Evolutionary conservation across 1,140 invertebrate species (phyloP), one percentile per base, ranked within the genome.

Genomic region (Lerema accius): DNA sequence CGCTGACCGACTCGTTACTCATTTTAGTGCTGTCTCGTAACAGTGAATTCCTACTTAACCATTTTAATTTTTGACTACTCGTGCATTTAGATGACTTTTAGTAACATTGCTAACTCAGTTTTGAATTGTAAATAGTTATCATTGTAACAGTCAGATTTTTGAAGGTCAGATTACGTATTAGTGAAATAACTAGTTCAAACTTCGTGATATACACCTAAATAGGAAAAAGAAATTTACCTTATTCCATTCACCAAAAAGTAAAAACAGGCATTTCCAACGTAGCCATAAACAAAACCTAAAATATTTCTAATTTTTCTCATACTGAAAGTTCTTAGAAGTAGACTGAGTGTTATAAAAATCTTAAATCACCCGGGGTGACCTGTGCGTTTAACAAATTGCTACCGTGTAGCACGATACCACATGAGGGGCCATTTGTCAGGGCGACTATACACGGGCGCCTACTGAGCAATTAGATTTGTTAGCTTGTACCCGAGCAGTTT

Each of bases 391-490:
- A 86, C 84, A 84, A 86, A 86, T 86, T 76, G 80, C 75, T 69
- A 68, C 71, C 71, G 63, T 78, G 73, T 77, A 72, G 62, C 70
- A 71, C 75, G 78, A 68, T 71, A 76, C 83, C 81, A 80, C 84
- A 86, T 79, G 79, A 82, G 80, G 78, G 76, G 72, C 86, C 80
- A 84, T 86, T 88, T 86, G 80, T 90, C 82, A 86, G 73, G 71
- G 68, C 69, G 69, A 72, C 80, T 81, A 77, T 86, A 89, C 80
- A 82, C 76, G 81, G 78, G 78, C 86, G 86, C 87, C 87, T 87
- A 90, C 87, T 78, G 86, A 89, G 88, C 88, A 90, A 90, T 90
- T 90, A 90, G 88, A 90, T 89, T 90, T 89, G 88, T 89, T 90
- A 87, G 84, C 85, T 87, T 89, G 86, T 87, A 89, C 79, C 81